Percentiles rank a stretch among this genome's conserved stretches.
phyloP scores from a whole-genome alignment of 2,113 vertebrate species.

The Hylia prasina region DNA sequence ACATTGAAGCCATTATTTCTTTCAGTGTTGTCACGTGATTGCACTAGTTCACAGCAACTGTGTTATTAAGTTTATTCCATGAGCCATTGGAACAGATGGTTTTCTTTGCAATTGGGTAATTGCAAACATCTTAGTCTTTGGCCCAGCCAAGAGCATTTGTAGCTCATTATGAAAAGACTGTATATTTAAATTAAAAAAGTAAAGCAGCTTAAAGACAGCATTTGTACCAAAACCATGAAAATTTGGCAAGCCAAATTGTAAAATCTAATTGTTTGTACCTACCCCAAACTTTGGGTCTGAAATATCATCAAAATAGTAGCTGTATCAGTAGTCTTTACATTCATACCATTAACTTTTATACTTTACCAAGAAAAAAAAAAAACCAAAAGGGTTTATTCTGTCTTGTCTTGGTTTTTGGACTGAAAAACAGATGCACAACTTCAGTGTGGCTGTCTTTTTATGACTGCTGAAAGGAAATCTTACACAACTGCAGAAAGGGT shows the following conservation, averaged over 20 bases:
- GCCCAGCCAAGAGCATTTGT: not conserved
- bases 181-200: not conserved
- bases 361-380: not conserved
- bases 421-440: not conserved
- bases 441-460: not conserved
- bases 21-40: not conserved
- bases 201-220: not conserved
- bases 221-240: not conserved
- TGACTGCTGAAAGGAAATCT: not conserved
- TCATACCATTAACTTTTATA: not conserved
- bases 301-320: not conserved
- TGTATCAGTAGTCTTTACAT: not conserved
- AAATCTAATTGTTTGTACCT: not conserved
- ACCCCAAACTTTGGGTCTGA: not conserved
- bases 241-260: slow-evolving; percentile 25
- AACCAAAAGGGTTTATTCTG: not conserved
- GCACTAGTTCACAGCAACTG: not conserved
- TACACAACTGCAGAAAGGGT: not conserved
- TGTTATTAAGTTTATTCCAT: slow-evolving; percentile 15
- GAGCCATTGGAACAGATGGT: slow-evolving; percentile 34
- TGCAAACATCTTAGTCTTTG: not conserved
- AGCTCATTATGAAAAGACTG: not conserved
- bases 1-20: not conserved
- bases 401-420: not conserved
- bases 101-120: not conserved